Evolutionary conservation across 1,140 invertebrate genomes (phyloP), one percentile per base, ranked within the genome.

Genomic region (Neodiprion virginianus): DNA sequence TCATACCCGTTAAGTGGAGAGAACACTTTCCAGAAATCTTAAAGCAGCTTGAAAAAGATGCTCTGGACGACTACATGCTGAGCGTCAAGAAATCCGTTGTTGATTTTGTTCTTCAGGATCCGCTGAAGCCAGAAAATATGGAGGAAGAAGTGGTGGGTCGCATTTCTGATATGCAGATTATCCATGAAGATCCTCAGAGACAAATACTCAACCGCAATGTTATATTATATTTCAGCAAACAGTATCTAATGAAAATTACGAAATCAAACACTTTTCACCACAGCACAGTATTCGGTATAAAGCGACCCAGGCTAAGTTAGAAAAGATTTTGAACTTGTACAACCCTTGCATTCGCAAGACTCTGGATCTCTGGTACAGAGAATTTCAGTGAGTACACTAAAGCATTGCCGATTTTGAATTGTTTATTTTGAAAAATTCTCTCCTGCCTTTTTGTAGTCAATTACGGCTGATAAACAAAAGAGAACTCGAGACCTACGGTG

Each of bases 41-140:
- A 1, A 84, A 87, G 1, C 84, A 87, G 48, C 90, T 91, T 69
- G 90, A 93, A 12, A 82, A 90, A 74, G 93, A 95, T 82, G 91
- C 93, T 79, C 89, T 93, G 80, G 92, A 95, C 76, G 94, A 96
- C 80, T 98, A 96, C 85, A 90, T 94, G 78, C 90, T 94, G 78
- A 94, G 93, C 78, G 94, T 97, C 74, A 98, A 97, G 83, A 97
- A 96, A 86, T 94, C 96, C 0, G 92, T 96, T 7, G 92, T 96
- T 3, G 96, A 98, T 88, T 98, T 96, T 86, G 95, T 97, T 3
- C 86, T 98, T 2, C 92, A 93, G 82, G 94, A 97, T 87, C 92
- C 94, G 10, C 73, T 75, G n/a, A 79, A 74, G 8, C 77, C 73
- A 50, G 66, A 75, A 48, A 65, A 48, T 50, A 40, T 73, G 21